A percentile compares a stretch with the other conserved stretches of the same genome.
These are phyloP conservation scores for Plutella xylostella DNA, from an alignment of 2,888 invertebrate genomes.

Conservation along the genomic window DNA sequence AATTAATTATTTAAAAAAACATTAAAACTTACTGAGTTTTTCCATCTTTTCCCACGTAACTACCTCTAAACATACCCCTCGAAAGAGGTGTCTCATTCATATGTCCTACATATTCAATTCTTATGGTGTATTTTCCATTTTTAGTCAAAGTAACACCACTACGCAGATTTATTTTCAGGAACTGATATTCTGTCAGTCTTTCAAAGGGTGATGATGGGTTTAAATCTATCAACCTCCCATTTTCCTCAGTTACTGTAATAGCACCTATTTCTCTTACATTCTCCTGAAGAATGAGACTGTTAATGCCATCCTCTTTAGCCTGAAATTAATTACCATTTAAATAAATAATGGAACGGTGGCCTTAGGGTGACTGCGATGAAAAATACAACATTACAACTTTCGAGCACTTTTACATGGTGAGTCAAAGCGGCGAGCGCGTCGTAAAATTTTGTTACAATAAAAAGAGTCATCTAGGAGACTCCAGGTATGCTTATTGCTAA, in stretches of 20 bases:
- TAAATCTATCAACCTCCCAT: constrained; percentile 23
- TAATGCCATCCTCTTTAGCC: constrained; percentile 30
- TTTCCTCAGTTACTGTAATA: constrained; percentile 26
- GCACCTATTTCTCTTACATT: constrained; percentile 38
- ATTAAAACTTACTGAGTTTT: constrained; percentile 40
- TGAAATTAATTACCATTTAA: too few species aligned
- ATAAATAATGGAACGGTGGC: too few species aligned
- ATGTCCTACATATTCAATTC: constrained; percentile 43
- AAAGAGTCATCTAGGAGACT: too few species aligned
- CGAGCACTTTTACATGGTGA: too few species aligned
- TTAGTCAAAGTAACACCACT: constrained; percentile 30
- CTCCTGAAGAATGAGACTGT: constrained; percentile 41
- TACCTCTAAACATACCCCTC: constrained; percentile 56
- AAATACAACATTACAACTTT: too few species aligned
- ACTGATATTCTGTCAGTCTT: constrained; percentile 36
- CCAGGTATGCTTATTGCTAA: too few species aligned
- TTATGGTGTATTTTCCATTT: constrained; percentile 30
- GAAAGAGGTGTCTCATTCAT: constrained; percentile 57
- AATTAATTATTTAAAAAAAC: too few species aligned
- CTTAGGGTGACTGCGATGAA: too few species aligned
- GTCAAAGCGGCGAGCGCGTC: too few species aligned
- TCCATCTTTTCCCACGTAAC: constrained; percentile 35
- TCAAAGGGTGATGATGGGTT: constrained; percentile 27
- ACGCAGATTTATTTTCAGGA: constrained; percentile 41
- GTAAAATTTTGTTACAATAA: too few species aligned